Conservation (phyloP, 2,113 vertebrate species). For the Castor canadensis region DNA sequence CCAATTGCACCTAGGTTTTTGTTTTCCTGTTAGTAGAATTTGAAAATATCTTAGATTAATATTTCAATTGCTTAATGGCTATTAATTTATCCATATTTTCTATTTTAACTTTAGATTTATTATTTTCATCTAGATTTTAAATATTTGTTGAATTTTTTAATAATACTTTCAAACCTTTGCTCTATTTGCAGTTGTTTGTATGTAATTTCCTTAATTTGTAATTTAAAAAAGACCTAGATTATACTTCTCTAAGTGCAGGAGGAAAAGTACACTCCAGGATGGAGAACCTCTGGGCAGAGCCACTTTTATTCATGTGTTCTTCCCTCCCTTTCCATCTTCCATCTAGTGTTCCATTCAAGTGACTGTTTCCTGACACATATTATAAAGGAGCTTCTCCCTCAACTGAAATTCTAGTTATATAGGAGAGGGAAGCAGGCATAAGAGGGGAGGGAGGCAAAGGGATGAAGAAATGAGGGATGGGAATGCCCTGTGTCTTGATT, state of each 20-base stretch:
- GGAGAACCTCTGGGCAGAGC: background rate
- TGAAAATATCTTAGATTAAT: background rate
- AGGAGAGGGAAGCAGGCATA: background rate
- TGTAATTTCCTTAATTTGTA: background rate
- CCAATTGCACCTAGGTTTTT: background rate
- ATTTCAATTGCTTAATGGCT: background rate
- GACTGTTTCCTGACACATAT: background rate
- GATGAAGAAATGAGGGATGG: background rate
- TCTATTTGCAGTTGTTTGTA: background rate
- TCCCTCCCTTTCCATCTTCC: background rate
- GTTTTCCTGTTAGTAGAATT: background rate
- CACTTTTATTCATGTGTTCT: background rate
- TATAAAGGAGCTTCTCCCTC: background rate
- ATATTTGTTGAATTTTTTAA: background rate
- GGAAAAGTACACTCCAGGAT: background rate
- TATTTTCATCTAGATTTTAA: background rate
- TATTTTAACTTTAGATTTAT: slow-evolving; percentile 33
- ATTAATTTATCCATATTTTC: background rate
- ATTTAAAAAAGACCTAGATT: background rate
- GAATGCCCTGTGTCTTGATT: background rate
- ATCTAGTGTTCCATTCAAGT: background rate
- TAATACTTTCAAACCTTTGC: background rate
- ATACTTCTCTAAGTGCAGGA: background rate
- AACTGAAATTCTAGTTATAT: background rate
- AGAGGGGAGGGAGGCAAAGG: background rate